A percentile compares a stretch with the other conserved stretches of the same genome.
phyloP scores from a whole-genome alignment of 2,888 invertebrate genomes.

The Eilema sororculum region DNA sequence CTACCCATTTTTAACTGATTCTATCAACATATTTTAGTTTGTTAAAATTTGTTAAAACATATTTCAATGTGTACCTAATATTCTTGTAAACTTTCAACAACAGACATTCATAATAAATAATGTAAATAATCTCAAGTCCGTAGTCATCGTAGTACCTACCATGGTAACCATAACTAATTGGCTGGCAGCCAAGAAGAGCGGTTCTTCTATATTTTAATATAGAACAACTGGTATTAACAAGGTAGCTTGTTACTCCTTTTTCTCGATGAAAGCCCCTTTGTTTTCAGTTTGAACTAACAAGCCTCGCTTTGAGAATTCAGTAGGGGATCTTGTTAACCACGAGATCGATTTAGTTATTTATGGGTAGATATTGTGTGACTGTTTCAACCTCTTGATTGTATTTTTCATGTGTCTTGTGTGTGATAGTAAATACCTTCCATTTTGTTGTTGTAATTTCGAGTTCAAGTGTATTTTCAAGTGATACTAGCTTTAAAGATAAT shows the following conservation, averaged over 20 bases:
- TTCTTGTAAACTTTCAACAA: neutral
- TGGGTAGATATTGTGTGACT: slow-evolving; percentile 51
- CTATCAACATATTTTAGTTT: neutral
- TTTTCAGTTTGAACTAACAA: slow-evolving; percentile 65
- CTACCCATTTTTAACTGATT: too few species aligned
- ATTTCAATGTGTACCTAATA: neutral
- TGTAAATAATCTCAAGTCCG: slow-evolving; percentile 19
- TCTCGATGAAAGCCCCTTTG: slow-evolving; percentile 74
- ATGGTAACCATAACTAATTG: slow-evolving; percentile 60
- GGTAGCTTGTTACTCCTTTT: slow-evolving; percentile 75
- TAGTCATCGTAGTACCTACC: slow-evolving; percentile 17
- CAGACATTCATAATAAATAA: neutral
- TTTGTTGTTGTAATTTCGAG: neutral
- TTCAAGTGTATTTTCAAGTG: slow-evolving; percentile 15
- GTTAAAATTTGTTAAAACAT: neutral
- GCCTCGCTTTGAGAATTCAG: slow-evolving; percentile 58
- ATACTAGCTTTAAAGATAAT: neutral
- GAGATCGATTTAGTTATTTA: slow-evolving; percentile 56
- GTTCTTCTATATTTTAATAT: slow-evolving; percentile 73
- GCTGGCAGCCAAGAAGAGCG: slow-evolving; percentile 67
- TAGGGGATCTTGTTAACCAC: slow-evolving; percentile 55
- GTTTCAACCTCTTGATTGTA: slow-evolving; percentile 37
- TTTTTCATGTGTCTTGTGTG: slow-evolving; percentile 5
- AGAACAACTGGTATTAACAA: slow-evolving; percentile 71
- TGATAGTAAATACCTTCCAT: neutral